Base-by-base conservation (phyloP, 2,888 invertebrate species). In the Brachyopa scutellaris region DNA sequence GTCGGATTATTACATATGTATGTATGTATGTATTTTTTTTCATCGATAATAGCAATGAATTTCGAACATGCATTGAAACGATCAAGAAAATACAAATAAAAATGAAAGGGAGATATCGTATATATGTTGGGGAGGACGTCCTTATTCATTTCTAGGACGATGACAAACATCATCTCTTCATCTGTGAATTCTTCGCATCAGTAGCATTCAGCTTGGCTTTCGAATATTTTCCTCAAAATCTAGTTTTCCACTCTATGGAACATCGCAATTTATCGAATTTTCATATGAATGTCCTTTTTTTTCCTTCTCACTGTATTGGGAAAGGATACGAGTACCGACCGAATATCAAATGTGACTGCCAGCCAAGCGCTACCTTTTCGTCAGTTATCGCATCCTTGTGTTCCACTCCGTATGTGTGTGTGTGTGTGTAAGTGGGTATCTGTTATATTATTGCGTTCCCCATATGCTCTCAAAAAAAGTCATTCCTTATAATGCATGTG, bases 221-320 rank as follows among this genome's bases (percentile, higher is more conserved):
- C 38, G 66, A 77, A 66, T 61, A 66, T 70, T 64, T 64, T 84
- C n/a, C 72, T 76, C 84, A 82, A 85, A 87, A 88, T 87, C 88
- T 88, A 87, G 88, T 88, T 88, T 88, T 88, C 87, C 86, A 88
- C 85, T 85, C 85, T 87, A 85, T 64, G 85, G 86, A 86, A 88
- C 87, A 88, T 85, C 84, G 85, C 85, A 85, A 85, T 85, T 84
- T 85, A 85, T 84, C 76, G 74, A 84, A 85, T 84, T 77, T 82
- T 82, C 83, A 84, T 70, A 82, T 61, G 70, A 77, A 82, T 77
- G 70, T 82, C 70, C 76, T 82, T 82, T 76, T 57, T 77, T n/a
- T n/a, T n/a, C n/a, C n/a, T n/a, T 29, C 57, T 67, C 13, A 59
- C 13, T 57, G 49, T 42, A 49, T 33, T 15, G 49, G 33, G 36